phyloP scores from a whole-genome alignment of 2,113 vertebrate species.

The Oostethus manadensis region DNA sequence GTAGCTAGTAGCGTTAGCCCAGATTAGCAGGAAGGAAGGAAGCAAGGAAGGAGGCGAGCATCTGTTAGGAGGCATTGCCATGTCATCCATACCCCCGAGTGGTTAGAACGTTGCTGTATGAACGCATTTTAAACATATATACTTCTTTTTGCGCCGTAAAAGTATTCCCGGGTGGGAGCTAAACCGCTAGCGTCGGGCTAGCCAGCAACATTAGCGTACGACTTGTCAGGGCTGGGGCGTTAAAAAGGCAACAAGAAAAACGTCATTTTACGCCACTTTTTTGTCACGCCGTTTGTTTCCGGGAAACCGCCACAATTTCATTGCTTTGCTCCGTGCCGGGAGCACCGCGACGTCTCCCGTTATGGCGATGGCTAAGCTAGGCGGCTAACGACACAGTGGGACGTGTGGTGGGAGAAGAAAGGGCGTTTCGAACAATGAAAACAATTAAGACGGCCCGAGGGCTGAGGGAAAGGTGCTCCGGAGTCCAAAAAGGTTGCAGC shows the following conservation, averaged over 20 bases:
- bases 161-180: not conserved
- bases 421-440: slow-evolving; percentile 24
- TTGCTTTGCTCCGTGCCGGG: slow-evolving; percentile 4
- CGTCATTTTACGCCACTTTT: not conserved
- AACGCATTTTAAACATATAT: not conserved
- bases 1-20: slow-evolving; percentile 45
- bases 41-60: slow-evolving; percentile 9
- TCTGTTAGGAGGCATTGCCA: slow-evolving; percentile 4
- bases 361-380: slow-evolving; percentile 11
- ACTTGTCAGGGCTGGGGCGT: slow-evolving; percentile 5
- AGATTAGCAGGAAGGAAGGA: slow-evolving; percentile 36
- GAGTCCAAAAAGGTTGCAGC: slow-evolving; percentile 3
- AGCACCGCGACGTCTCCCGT: slow-evolving; percentile 19
- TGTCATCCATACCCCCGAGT: slow-evolving; percentile 1
- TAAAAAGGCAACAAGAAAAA: slow-evolving; percentile 1
- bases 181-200: slow-evolving; percentile 8
- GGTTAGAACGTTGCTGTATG: slow-evolving; percentile 4
- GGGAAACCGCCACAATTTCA: not conserved
- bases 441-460: not conserved
- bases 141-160: not conserved
- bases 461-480: not conserved
- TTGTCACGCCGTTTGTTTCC: not conserved
- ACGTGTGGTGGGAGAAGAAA: slow-evolving; percentile 21
- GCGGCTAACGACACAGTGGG: slow-evolving; percentile 22
- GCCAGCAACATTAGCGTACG: slow-evolving; percentile 24